Evolutionary conservation across 1,140 invertebrate genomes (phyloP), one percentile per base, ranked within the genome.

Genomic region (Aphelenchoides avenae): DNA sequence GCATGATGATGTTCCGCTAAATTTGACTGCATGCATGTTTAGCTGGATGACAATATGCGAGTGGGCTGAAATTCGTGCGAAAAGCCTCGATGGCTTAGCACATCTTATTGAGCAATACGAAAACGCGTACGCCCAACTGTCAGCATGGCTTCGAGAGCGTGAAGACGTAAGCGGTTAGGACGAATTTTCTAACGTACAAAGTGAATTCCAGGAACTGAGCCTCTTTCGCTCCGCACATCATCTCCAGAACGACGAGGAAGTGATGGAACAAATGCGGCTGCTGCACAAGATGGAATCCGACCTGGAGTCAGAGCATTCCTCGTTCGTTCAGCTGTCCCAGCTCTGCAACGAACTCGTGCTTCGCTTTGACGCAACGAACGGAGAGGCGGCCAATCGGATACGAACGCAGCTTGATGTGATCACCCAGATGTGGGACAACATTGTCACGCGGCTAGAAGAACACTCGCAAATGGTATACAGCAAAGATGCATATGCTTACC

Each of bases 401-500:
- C 50, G 61, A 13, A 34, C 39, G 13, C 22, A 48, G 27, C 36
- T 71, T 9, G 68, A 73, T 30, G 37, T 48, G 9, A 47, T 76
- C n/a, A 73, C 73, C 27, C 58, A 76, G 22, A 39, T 51, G 22
- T 72, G 73, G 71, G 73, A 73, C 34, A 59, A 72, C 44, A 59
- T 73, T 29, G 71, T 73, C 1, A 66, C 58, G 11, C 29, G 68
- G 34, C 46, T 73, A 5, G 71, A 73, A 36, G 70, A 76, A 42
- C 68, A 76, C 20, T 65, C 71, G 9, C 67, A 76, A 49, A 66
- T 59, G 43, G 72, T 75, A 5, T 24, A 46, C 22, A 4, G 30
- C 11, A 3, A 2, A 4, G 40, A 26, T 33, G 9, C 24, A 47
- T 3, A 33, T 39, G 18, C 44, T 39, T 3, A 26, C 9, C 29